A percentile compares a stretch with the other conserved stretches of the same genome.
These are phyloP conservation scores for Copidosoma aretas DNA, from an alignment of 2,888 invertebrate species.

Conservation along the genomic window DNA sequence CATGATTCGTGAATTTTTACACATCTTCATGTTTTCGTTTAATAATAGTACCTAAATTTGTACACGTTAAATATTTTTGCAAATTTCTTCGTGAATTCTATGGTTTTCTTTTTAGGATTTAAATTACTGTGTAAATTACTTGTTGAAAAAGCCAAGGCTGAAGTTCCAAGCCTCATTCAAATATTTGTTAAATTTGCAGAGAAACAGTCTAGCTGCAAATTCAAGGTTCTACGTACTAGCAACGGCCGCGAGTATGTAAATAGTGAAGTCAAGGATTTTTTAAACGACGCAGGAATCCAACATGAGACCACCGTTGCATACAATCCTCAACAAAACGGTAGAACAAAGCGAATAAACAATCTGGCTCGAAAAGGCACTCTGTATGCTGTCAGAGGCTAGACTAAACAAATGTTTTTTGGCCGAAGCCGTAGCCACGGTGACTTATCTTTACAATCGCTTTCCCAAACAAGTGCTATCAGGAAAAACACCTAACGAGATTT, in stretches of 20 bases:
- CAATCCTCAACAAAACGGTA: neutral
- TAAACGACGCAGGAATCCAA: neutral
- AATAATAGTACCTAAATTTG: no score
- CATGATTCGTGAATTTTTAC: no score
- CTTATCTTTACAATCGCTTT: neutral
- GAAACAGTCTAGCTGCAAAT: neutral
- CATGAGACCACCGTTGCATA: neutral
- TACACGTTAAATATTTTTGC: no score
- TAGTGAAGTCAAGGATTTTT: neutral
- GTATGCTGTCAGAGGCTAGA: neutral
- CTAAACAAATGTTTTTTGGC: neutral
- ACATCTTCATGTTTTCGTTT: no score
- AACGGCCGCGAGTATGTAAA: constrained; percentile 2
- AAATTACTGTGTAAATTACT: no score
- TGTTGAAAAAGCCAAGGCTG: no score
- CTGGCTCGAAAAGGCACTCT: neutral
- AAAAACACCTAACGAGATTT: neutral
- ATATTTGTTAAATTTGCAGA: neutral
- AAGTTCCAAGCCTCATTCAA: no score
- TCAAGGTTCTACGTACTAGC: neutral
- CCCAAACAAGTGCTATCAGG: neutral
- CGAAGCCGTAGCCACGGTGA: neutral
- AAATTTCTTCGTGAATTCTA: no score
- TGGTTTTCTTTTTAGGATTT: no score
- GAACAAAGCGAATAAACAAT: neutral